Conservation (phyloP, 2,113 vertebrate species). For the Cyphomyrus plagiostoma region DNA sequence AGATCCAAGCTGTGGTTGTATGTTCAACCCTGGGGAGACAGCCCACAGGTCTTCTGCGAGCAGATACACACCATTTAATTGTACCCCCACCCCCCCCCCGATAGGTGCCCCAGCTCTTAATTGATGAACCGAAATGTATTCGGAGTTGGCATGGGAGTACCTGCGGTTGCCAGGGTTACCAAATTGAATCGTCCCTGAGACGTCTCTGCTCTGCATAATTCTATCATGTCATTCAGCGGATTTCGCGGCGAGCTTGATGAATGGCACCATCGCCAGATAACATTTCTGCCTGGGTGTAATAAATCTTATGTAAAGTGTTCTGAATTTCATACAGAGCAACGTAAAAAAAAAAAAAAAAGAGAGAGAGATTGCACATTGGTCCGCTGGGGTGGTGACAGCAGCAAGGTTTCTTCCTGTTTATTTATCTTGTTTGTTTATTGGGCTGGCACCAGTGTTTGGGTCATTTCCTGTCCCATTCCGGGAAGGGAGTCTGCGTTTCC, state of each 20-base stretch:
- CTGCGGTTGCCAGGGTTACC: constrained; percentile 98
- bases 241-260: constrained; percentile 85
- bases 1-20: neutral
- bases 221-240: constrained; percentile 83
- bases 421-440: constrained; percentile 22
- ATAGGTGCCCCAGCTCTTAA: constrained; percentile 37
- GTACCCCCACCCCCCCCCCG: neutral
- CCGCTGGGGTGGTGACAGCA: constrained; percentile 37
- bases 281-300: constrained; percentile 95
- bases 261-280: constrained; percentile 85
- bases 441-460: constrained; percentile 28
- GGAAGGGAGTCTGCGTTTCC: neutral
- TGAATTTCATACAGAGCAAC: constrained; percentile 53
- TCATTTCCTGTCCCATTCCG: constrained; percentile 28
- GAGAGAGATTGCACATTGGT: constrained; percentile 7
- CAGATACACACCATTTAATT: constrained; percentile 32
- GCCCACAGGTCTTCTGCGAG: constrained; percentile 13
- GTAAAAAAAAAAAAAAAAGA: constrained; percentile 12
- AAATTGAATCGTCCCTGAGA: constrained; percentile 86
- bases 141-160: constrained; percentile 62
- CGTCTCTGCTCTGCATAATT: constrained; percentile 96
- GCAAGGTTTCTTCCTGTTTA: constrained; percentile 27
- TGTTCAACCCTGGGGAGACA: neutral
- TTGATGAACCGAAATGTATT: constrained; percentile 53
- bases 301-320: constrained; percentile 81